Evolutionary conservation across 2,797 vertebrate genomes (phyloP).

Genomic region (Falco berigora): DNA sequence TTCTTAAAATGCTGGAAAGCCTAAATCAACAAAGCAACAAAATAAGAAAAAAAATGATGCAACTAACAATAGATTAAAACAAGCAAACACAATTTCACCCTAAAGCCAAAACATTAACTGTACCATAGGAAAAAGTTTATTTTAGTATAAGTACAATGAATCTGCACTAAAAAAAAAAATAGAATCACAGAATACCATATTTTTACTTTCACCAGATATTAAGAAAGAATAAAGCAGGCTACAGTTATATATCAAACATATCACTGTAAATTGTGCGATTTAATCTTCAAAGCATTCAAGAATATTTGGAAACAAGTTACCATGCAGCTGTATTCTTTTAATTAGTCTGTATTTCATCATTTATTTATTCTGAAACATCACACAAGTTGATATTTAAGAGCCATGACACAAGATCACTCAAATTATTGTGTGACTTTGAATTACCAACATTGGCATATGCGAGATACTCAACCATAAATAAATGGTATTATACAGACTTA

Average conservation of each 20-base stretch:
- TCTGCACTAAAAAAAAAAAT: background rate
- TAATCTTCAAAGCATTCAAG: slow-evolving; percentile 39
- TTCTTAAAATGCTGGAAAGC: slow-evolving; percentile 8
- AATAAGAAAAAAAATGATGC: background rate
- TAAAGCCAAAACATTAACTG: slow-evolving; percentile 14
- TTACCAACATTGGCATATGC: slow-evolving; percentile 71
- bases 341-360: slow-evolving; percentile 60
- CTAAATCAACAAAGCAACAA: background rate
- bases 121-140: background rate
- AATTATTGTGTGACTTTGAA: slow-evolving; percentile 73
- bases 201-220: background rate
- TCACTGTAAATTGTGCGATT: background rate
- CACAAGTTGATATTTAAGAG: slow-evolving; percentile 68
- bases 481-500: slow-evolving; percentile 70
- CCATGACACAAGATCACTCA: slow-evolving; percentile 71
- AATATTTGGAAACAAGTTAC: slow-evolving; percentile 41
- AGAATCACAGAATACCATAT: background rate
- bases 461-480: slow-evolving; percentile 76
- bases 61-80: background rate
- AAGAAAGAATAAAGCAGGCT: background rate
- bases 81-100: background rate
- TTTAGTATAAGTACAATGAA: background rate
- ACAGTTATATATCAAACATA: background rate
- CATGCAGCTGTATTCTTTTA: slow-evolving; percentile 54
- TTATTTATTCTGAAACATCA: slow-evolving; percentile 73